A percentile compares a stretch with the other conserved stretches of the same genome.
Evolutionary conservation across 2,797 vertebrate genomes (phyloP).

Genomic region (Microctenopoma lineatum): DNA sequence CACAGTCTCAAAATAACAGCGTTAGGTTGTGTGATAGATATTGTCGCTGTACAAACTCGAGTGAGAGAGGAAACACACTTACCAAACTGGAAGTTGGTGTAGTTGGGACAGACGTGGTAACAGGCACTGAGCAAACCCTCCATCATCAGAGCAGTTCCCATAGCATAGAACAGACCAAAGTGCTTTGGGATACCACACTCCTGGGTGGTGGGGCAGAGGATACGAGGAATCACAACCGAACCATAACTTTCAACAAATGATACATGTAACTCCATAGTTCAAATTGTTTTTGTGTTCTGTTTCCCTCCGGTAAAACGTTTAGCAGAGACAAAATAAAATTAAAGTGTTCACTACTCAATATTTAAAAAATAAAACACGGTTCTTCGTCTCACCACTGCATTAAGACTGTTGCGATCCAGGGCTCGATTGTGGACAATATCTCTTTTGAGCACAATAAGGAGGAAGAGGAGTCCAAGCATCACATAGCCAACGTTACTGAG

Average conservation of each 20-base stretch:
- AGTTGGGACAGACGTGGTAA: conserved; percentile 98
- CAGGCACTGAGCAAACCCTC: conserved; percentile 97
- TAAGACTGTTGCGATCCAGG: conserved; percentile 84
- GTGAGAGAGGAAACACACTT: conserved; percentile 22
- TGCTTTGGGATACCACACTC: conserved; percentile 98
- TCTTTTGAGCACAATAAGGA: conserved; percentile 92
- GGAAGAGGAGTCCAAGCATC: conserved; percentile 94
- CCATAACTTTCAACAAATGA: background rate
- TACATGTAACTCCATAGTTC: background rate
- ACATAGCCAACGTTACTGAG: conserved; percentile 97
- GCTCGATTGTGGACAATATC: conserved; percentile 93
- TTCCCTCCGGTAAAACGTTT: too few species aligned
- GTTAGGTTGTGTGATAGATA: background rate
- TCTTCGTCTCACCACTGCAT: conserved; percentile 83
- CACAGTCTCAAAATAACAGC: background rate
- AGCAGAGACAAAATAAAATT: too few species aligned
- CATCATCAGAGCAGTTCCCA: conserved; percentile 99
- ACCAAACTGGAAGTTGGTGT: conserved; percentile 99
- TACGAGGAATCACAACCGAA: background rate
- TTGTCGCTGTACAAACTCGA: too few species aligned
- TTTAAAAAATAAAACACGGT: too few species aligned
- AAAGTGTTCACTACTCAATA: too few species aligned
- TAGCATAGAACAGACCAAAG: conserved; percentile 96
- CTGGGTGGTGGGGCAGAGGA: conserved; percentile 63
- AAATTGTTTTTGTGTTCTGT: background rate